Conservation (phyloP, 1,140 invertebrate genomes). For the Chionoecetes opilio region DNA sequence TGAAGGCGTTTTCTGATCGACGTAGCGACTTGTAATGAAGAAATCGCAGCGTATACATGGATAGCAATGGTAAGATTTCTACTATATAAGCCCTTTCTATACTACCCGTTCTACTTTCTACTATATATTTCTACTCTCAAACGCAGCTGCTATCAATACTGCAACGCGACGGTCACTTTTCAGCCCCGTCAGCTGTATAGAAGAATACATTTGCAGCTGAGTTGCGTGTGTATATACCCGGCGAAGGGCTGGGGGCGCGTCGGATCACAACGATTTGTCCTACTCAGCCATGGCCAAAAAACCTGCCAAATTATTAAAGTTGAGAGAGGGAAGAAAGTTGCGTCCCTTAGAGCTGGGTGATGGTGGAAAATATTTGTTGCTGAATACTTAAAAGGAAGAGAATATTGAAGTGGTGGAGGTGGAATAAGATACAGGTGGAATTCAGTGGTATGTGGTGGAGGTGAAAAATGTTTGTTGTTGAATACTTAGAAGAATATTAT, state of each 20-base stretch:
- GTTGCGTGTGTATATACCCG: not conserved
- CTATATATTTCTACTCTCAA: not conserved
- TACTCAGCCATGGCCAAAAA: constrained; percentile 4
- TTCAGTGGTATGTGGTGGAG: too few species aligned
- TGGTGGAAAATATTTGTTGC: not conserved
- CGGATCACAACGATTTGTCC: constrained; percentile 30
- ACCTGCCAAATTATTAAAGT: not conserved
- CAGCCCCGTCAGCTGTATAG: constrained; percentile 23
- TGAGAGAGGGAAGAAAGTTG: not conserved
- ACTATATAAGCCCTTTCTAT: too few species aligned
- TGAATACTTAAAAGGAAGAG: not conserved
- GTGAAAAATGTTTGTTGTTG: not conserved
- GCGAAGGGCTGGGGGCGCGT: too few species aligned
- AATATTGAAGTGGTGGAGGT: not conserved
- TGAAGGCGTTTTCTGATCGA: not conserved
- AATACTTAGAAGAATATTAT: not conserved
- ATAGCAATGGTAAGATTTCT: not conserved
- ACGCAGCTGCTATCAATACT: constrained; percentile 14
- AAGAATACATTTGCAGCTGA: constrained; percentile 48
- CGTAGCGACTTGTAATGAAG: not conserved
- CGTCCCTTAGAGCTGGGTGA: not conserved
- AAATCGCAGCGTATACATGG: not conserved
- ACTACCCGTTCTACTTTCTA: too few species aligned
- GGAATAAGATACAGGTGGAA: not conserved
- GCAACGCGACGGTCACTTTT: constrained; percentile 53